Percentiles rank a stretch among this genome's conserved stretches.
phyloP scores from a whole-genome alignment of 2,797 vertebrate species.

The Novumbra hubbsi region DNA sequence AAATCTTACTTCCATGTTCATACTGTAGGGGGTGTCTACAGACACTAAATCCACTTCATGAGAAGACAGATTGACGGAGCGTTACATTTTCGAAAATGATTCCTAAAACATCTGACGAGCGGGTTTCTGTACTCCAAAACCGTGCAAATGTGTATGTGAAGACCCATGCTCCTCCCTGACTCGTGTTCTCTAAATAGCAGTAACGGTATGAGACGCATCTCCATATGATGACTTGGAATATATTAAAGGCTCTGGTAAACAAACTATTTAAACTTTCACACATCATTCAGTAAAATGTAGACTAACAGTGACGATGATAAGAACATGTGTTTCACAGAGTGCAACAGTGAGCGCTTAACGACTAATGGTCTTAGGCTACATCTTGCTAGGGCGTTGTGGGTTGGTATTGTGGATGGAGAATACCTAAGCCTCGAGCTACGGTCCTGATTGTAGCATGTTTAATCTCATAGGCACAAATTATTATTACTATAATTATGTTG shows the following conservation, averaged over 20 bases:
- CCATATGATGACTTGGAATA: neutral
- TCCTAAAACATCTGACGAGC: slow-evolving; percentile 23
- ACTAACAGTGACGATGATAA: neutral
- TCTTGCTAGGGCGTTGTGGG: no score
- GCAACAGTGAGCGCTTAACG: no score
- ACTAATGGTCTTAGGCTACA: no score
- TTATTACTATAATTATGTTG: no score
- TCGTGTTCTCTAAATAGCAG: neutral
- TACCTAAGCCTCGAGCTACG: no score
- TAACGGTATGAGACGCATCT: neutral
- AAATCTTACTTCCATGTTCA: slow-evolving; percentile 37
- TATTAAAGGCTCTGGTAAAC: neutral
- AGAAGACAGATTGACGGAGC: slow-evolving; percentile 23
- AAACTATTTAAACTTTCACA: neutral
- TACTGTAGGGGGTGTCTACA: slow-evolving; percentile 54
- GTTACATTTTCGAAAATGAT: slow-evolving; percentile 26
- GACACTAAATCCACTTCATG: slow-evolving; percentile 28
- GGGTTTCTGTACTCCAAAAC: slow-evolving; percentile 21
- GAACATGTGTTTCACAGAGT: neutral
- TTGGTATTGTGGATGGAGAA: no score
- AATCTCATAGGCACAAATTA: no score
- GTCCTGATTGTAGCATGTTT: no score
- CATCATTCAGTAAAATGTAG: neutral
- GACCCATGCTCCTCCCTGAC: neutral
- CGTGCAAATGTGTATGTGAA: slow-evolving; percentile 11